phyloP scores from a whole-genome alignment of 1,140 invertebrate species.

The Nephila pilipes region DNA sequence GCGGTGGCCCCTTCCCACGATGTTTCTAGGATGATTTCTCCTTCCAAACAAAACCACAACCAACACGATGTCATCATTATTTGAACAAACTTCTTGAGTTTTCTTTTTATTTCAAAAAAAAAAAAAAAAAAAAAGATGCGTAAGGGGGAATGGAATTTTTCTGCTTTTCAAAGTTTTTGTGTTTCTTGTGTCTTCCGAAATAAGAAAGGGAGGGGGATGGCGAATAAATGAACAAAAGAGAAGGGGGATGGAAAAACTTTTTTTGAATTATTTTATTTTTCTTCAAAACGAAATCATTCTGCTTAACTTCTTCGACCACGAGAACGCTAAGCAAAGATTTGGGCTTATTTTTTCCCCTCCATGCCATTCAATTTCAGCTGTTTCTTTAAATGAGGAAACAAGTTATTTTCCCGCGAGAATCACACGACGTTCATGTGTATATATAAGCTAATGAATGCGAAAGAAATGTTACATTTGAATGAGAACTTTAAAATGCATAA shows the following conservation, averaged over 20 bases:
- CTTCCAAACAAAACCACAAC: conserved; percentile 42
- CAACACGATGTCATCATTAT: conserved; percentile 50
- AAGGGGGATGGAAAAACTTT: background rate
- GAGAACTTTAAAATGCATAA: too few species aligned
- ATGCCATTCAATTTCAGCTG: background rate
- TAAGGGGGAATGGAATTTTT: background rate
- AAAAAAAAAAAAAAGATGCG: background rate
- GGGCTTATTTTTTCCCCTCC: background rate
- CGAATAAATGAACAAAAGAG: background rate
- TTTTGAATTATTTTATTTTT: background rate
- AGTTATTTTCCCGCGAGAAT: background rate
- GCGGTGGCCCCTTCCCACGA: conserved; percentile 30
- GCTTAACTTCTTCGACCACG: conserved; percentile 16
- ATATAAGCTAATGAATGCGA: too few species aligned
- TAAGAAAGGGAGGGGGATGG: conserved; percentile 4
- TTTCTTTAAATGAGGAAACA: conserved; percentile 2
- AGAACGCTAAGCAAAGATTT: background rate
- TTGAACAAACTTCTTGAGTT: conserved; percentile 27
- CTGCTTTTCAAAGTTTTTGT: background rate
- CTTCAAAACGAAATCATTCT: conserved; percentile 7
- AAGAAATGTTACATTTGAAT: too few species aligned
- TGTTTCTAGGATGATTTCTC: conserved; percentile 34
- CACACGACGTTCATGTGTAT: too few species aligned
- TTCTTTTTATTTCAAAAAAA: background rate
- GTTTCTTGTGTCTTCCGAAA: background rate